phyloP scores from a whole-genome alignment of 2,113 vertebrate species.

The Catharus fuscescens region DNA sequence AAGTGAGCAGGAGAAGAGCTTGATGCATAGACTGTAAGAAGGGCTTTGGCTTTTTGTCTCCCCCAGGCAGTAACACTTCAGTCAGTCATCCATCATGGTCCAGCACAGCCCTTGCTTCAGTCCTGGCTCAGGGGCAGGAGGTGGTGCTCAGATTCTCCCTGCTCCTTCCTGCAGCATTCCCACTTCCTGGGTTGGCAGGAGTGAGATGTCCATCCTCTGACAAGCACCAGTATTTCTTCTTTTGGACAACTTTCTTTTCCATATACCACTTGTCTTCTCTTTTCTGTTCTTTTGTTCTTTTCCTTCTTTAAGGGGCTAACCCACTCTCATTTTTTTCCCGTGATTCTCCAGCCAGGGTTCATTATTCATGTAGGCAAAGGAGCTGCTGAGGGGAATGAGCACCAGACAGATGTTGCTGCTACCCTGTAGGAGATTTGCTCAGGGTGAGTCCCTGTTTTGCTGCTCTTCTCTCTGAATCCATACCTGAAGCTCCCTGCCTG shows the following conservation, averaged over 20 bases:
- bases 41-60: not conserved
- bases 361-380: not conserved
- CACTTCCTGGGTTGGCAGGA: fast-evolving
- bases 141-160: fast-evolving
- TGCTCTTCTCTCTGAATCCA: not conserved
- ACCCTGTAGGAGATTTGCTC: not conserved
- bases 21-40: not conserved
- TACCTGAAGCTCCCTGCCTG: not conserved
- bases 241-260: not conserved
- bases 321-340: not conserved
- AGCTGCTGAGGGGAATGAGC: fast-evolving
- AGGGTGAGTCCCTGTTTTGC: not conserved
- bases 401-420: not conserved
- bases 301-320: not conserved
- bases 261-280: not conserved
- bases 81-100: fast-evolving
- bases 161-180: not conserved
- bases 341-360: not conserved
- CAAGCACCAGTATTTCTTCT: not conserved
- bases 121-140: not conserved
- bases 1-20: not conserved
- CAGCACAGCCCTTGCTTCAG: not conserved
- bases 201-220: fast-evolving
- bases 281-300: not conserved
- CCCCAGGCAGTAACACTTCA: not conserved